A percentile compares a stretch with the other conserved stretches of the same genome.
phyloP scores from a whole-genome alignment of 2,113 vertebrate genomes.

The Rhabdornis inornatus region DNA sequence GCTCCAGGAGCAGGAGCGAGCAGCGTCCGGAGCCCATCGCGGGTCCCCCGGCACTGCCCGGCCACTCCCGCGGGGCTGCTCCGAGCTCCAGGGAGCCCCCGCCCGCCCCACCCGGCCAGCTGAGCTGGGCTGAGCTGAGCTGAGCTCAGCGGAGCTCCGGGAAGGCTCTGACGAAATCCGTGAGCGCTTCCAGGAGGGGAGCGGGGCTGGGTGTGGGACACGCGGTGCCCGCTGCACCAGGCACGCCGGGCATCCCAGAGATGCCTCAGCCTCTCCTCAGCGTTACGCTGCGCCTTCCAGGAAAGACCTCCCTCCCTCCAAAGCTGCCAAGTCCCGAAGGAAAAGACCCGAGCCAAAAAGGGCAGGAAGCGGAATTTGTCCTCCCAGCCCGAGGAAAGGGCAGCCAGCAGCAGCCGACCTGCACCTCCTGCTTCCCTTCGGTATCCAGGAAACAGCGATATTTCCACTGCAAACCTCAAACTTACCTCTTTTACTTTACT shows the following conservation, averaged over 20 bases:
- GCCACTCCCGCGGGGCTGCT: neutral
- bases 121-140: neutral
- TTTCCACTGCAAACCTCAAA: neutral
- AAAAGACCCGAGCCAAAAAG: neutral
- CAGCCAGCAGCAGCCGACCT: neutral
- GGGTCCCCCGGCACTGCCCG: neutral
- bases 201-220: neutral
- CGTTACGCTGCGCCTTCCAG: rapidly evolving
- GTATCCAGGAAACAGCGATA: rapidly evolving
- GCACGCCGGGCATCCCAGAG: rapidly evolving
- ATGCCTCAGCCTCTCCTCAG: rapidly evolving
- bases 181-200: neutral
- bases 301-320: rapidly evolving
- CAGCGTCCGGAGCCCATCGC: neutral
- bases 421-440: neutral
- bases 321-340: neutral
- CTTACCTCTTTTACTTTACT: rapidly evolving
- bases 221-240: rapidly evolving
- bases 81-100: neutral
- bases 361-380: neutral
- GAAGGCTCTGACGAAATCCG: neutral
- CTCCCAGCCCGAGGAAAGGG: neutral
- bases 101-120: neutral
- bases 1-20: neutral
- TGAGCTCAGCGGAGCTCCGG: neutral